Evolutionary conservation across 1,140 invertebrate genomes (phyloP), one percentile per base, ranked within the genome.

Genomic region (Calephelis nemesis): DNA sequence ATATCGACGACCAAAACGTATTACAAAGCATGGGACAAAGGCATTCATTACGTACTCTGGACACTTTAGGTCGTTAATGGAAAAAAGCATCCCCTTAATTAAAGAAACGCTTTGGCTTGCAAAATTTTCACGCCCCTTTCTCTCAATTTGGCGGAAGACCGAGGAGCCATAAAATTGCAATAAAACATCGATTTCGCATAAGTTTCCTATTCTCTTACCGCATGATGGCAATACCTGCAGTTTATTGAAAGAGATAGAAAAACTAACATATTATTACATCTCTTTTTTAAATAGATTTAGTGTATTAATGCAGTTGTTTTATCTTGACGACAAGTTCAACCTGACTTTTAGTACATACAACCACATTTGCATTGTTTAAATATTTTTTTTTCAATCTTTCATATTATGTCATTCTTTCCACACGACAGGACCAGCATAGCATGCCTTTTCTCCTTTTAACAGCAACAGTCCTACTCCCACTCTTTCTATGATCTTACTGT

Each of bases 111-210:
- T 84, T 79, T 84, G 77, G 78, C 74, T 79, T 71, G 63, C 69
- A 75, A 82, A 30, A 78, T 78, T 76, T 67, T 79, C 76, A 78
- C 81, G 78, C 81, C 74, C 76, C 74, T 71, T 81, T 68, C 73
- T 82, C 77, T 78, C 74, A 78, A 82, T 82, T 83, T 81, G 76
- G 75, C 73, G 69, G 69, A 78, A 81, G 79, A 74, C 73, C 70
- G 69, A 79, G 79, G 79, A 65, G 69, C 76, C 74, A 78, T 81
- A 82, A 84, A 84, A 78, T 19, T 54, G 50, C 15, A 54, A 54
- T 81, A 78, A 74, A 81, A 76, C 74, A 78, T 83, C 74, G 77
- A 79, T 84, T 82, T 77, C 79, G 77, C 77, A 79, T 81, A 82
- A 70, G 52, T 54, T 54, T 54, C 13, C 52, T 30, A 30, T 54